These are phyloP conservation scores for Drosophila bunnanda DNA, from an alignment of 2,888 invertebrate genomes.

Conservation along the genomic window DNA sequence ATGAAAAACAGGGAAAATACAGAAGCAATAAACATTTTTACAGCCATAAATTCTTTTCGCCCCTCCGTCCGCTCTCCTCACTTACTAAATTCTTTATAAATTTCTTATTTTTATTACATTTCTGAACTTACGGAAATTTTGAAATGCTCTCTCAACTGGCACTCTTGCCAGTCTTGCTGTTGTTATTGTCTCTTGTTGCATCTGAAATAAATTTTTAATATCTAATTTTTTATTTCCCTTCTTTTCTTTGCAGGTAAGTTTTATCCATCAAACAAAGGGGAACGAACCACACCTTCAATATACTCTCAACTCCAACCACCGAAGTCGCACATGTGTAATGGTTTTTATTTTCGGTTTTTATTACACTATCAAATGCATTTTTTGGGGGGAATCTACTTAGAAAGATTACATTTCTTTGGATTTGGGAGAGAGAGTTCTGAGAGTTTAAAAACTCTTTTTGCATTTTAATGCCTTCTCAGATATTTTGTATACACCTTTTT, in stretches of 20 bases:
- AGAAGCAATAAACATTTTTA: conserved; percentile 77
- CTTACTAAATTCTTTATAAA: conserved; percentile 75
- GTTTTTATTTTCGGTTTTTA: conserved; percentile 37
- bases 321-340: conserved; percentile 32
- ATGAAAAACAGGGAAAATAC: conserved; percentile 44
- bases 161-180: conserved; percentile 10
- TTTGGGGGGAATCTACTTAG: conserved; percentile 28
- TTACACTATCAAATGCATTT: conserved; percentile 38
- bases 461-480: not conserved
- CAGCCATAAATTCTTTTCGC: conserved; percentile 69
- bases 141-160: conserved; percentile 27
- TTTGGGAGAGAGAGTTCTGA: not conserved
- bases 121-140: conserved; percentile 63
- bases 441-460: not conserved
- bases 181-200: conserved; percentile 41
- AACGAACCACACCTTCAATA: not conserved
- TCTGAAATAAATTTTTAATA: conserved; percentile 58
- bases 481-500: too few species aligned
- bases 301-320: not conserved
- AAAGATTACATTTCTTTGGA: conserved; percentile 26
- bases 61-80: conserved; percentile 31
- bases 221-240: conserved; percentile 63
- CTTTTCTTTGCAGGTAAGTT: conserved; percentile 73
- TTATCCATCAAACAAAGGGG: conserved; percentile 32
- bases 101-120: conserved; percentile 76